phyloP scores from a whole-genome alignment of 2,888 invertebrate genomes.

The Dasysyrphus tricinctus region DNA sequence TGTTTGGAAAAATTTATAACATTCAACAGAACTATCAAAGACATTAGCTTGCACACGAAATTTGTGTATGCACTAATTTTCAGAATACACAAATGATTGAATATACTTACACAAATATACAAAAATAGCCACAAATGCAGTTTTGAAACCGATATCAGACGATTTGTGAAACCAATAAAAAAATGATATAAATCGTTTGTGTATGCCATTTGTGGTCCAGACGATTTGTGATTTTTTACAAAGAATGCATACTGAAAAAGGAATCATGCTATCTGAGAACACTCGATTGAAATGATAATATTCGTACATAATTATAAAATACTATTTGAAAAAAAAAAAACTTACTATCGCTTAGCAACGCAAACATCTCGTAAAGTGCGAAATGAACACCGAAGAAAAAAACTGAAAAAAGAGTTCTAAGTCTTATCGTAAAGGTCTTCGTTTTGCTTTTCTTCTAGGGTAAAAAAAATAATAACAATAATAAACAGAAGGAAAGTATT shows the following conservation, averaged over 20 bases:
- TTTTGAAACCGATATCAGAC: too few species aligned
- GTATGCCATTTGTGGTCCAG: too few species aligned
- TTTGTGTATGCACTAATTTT: too few species aligned
- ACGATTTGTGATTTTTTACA: too few species aligned
- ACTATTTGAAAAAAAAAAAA: constrained; percentile 8
- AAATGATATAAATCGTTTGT: too few species aligned
- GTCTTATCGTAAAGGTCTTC: constrained; percentile 58
- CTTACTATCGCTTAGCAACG: neutral
- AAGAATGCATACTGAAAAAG: neutral
- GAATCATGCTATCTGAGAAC: neutral
- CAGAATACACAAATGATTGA: too few species aligned
- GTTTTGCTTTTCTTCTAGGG: constrained; percentile 35
- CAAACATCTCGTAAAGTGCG: constrained; percentile 16
- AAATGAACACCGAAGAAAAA: constrained; percentile 11
- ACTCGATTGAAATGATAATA: constrained; percentile 33
- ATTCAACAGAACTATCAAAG: too few species aligned
- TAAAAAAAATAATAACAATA: constrained; percentile 18
- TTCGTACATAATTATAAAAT: constrained; percentile 1
- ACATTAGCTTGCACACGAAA: too few species aligned
- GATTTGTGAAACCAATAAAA: too few species aligned
- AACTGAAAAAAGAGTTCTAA: constrained; percentile 29
- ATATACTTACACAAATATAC: too few species aligned
- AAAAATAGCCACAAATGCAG: too few species aligned
- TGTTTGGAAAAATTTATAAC: too few species aligned
- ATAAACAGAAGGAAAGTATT: constrained; percentile 51